These are phyloP conservation scores for Coturnix japonica DNA, from an alignment of 2,113 vertebrate species.

Conservation along the genomic window DNA sequence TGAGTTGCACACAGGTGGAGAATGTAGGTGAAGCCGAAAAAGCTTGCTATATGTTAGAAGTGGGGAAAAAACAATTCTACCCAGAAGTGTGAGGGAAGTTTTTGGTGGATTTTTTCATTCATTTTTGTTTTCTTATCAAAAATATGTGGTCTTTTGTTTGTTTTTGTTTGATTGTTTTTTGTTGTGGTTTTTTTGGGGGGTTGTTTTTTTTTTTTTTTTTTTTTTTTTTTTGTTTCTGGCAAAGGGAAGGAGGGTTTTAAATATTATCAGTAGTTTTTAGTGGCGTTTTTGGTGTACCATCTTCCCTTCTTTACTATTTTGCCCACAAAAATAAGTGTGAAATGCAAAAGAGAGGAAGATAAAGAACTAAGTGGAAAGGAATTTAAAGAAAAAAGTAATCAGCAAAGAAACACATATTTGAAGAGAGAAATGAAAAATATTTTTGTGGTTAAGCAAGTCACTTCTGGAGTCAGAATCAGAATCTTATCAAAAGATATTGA, in stretches of 20 bases:
- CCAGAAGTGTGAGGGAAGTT: not conserved
- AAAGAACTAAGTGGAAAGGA: not conserved
- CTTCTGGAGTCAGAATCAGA: not conserved
- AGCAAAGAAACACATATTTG: not conserved
- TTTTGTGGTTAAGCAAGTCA: not conserved
- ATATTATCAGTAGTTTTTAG: not conserved
- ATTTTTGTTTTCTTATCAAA: not conserved
- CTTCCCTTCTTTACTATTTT: not conserved
- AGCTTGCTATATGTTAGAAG: not conserved
- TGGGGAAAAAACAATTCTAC: not conserved
- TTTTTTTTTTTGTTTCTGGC: not conserved
- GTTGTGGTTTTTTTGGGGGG: no score
- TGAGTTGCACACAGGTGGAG: not conserved
- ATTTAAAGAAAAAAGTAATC: not conserved
- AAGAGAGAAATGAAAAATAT: rapidly evolving
- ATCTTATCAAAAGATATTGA: not conserved
- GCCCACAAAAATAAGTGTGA: not conserved
- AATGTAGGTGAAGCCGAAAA: not conserved
- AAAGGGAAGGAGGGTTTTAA: not conserved
- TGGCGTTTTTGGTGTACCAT: not conserved
- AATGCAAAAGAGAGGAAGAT: not conserved
- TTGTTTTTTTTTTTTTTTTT: no score
- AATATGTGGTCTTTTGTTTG: not conserved
- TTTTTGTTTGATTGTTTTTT: not conserved
- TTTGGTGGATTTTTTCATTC: not conserved